Conservation (phyloP, 1,140 invertebrate genomes). For the Acromyrmex charruanus region DNA sequence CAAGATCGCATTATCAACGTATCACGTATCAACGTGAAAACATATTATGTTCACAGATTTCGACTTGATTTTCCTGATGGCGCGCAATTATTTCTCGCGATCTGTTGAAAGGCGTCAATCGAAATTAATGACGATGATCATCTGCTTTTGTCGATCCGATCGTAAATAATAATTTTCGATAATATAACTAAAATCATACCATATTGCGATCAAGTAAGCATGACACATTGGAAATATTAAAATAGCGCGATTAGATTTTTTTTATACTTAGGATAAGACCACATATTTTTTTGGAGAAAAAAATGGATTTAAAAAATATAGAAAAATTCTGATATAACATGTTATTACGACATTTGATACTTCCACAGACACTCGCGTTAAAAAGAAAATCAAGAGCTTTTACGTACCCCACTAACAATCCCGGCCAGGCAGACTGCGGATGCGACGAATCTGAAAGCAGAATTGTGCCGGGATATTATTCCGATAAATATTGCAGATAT, state of each 20-base stretch:
- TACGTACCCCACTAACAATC: slow-evolving; percentile 83
- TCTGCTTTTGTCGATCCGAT: not conserved
- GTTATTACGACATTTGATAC: not conserved
- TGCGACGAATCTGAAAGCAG: slow-evolving; percentile 82
- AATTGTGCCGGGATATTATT: slow-evolving; percentile 38
- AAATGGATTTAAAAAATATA: not conserved
- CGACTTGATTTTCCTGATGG: not conserved
- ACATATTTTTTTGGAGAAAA: not conserved
- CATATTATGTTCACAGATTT: not conserved
- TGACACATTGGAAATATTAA: not conserved
- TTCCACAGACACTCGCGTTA: not conserved
- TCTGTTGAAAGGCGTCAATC: not conserved
- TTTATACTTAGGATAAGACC: not conserved
- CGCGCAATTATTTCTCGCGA: not conserved
- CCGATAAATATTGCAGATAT: not conserved
- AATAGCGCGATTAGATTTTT: not conserved
- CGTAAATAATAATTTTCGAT: not conserved
- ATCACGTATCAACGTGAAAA: not conserved
- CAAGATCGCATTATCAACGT: slow-evolving; percentile 13
- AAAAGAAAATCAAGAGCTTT: slow-evolving; percentile 9
- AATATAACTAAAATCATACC: not conserved
- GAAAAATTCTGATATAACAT: not conserved
- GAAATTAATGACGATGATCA: not conserved
- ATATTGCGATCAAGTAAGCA: not conserved
- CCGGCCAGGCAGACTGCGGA: slow-evolving; percentile 81